These are phyloP conservation scores for Pseudopipra pipra DNA, from an alignment of 2,113 vertebrate genomes.

Conservation along the genomic window DNA sequence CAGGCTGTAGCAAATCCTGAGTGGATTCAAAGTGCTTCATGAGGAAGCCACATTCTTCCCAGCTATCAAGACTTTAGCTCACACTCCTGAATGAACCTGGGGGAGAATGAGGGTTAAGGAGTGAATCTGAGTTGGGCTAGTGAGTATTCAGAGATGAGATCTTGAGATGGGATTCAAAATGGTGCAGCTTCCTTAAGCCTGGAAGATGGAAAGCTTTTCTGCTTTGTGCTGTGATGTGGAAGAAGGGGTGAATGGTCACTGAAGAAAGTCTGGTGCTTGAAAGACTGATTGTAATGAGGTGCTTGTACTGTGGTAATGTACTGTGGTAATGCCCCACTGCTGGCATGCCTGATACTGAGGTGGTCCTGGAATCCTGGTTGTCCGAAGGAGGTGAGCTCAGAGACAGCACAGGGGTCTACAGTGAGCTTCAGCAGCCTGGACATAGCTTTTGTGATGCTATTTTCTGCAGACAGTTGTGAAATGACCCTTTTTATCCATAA, in stretches of 20 bases:
- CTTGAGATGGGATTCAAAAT: background rate
- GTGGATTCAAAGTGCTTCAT: background rate
- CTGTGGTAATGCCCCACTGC: background rate
- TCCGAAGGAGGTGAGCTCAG: background rate
- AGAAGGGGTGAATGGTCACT: background rate
- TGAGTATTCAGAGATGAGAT: background rate
- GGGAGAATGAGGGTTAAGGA: background rate
- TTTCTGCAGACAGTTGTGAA: background rate
- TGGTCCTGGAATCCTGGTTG: background rate
- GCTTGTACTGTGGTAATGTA: background rate
- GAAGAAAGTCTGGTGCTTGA: background rate
- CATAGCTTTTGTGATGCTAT: background rate
- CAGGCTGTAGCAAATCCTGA: background rate
- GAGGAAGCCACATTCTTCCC: background rate
- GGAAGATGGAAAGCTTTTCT: background rate
- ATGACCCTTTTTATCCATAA: background rate
- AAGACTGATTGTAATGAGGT: background rate
- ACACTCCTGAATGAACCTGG: background rate
- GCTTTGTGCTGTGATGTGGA: background rate
- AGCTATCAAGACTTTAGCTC: background rate
- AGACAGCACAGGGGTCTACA: background rate
- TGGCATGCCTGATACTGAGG: background rate
- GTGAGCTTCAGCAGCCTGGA: background rate
- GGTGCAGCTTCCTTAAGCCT: background rate
- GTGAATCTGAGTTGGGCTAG: background rate